These are phyloP conservation scores for Eulithis prunata DNA, from an alignment of 2,888 invertebrate genomes.

Conservation along the genomic window DNA sequence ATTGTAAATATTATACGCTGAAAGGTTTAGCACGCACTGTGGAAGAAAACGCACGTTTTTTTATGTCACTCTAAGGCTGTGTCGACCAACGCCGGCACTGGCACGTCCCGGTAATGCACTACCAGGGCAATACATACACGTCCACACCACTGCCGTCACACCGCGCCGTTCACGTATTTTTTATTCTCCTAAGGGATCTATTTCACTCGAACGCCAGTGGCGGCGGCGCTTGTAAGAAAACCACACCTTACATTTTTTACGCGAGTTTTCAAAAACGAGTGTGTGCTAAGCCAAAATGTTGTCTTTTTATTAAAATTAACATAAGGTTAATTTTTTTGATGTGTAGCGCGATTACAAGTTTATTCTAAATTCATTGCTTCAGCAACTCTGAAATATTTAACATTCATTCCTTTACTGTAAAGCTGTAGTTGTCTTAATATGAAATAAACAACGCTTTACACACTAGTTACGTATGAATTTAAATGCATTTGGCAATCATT, in stretches of 20 bases:
- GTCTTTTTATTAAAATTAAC: not conserved
- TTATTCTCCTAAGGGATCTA: too few species aligned
- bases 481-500: slow-evolving; percentile 68
- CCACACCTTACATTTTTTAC: not conserved
- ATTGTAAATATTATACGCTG: slow-evolving; percentile 8
- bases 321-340: not conserved
- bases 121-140: too few species aligned
- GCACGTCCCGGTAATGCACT: too few species aligned
- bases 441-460: slow-evolving; percentile 40
- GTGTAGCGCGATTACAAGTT: not conserved
- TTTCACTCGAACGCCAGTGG: too few species aligned
- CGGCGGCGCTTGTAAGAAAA: not conserved
- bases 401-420: slow-evolving; percentile 44
- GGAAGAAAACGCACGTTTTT: not conserved
- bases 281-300: slow-evolving; percentile 1
- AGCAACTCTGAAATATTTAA: slow-evolving; percentile 21
- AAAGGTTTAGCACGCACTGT: not conserved
- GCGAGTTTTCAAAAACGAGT: not conserved
- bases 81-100: too few species aligned
- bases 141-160: too few species aligned
- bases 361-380: slow-evolving; percentile 1
- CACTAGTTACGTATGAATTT: slow-evolving; percentile 54
- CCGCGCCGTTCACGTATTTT: too few species aligned
- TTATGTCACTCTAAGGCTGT: not conserved
- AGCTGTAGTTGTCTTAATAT: slow-evolving; percentile 46